Evolutionary conservation across 2,113 vertebrate genomes (phyloP), one percentile per base, ranked within the genome.

Genomic region (Columba livia): DNA sequence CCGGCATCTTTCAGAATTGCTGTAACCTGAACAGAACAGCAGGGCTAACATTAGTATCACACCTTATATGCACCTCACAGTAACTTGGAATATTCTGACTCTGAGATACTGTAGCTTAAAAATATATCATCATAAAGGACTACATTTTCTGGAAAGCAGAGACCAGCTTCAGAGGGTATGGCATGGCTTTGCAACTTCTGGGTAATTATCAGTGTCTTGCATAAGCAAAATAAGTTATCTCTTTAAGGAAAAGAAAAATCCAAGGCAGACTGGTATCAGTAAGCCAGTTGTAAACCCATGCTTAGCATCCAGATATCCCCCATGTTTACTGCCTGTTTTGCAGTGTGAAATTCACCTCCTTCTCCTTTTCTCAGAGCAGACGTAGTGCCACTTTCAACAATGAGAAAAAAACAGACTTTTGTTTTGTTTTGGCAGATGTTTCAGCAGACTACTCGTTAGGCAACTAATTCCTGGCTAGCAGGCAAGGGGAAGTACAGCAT

Each of bases 1-100:
- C 99, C 99, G 8, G 98, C 98, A 81, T 99, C 99, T 97, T 99
- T 99, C 93, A 99, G 96, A 93, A 99, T 96, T 17, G 98, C 98
- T 54, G 99, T 99, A 88, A 99, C 99, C 99, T 99, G 91, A 34
- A 38, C 7, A 78, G 10, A 62, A 89, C 9, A 62, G 24, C 7
- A 64, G 1, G 2, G 50, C 69, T 80, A 79, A 72, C 31, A 38
- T 67, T 15, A n/a, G 31, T 14, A 48, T 5, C 61, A 71, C 13
- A 36, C 16, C 47, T 60, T 5, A 13, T 12, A 56, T 7, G 34
- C 38, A 38, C 14, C 21, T 83, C 58, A 54, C 50, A 79, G 17
- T 47, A 89, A 77, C 28, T 42, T 70, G 42, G 28, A 58, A 13
- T 65, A 28, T 67, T 70, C 20, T 89, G 32, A 11, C 60, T 80